A percentile compares a stretch with the other conserved stretches of the same genome.
Evolutionary conservation across 2,797 vertebrate species (phyloP).

Genomic region (Arvicola amphibius): DNA sequence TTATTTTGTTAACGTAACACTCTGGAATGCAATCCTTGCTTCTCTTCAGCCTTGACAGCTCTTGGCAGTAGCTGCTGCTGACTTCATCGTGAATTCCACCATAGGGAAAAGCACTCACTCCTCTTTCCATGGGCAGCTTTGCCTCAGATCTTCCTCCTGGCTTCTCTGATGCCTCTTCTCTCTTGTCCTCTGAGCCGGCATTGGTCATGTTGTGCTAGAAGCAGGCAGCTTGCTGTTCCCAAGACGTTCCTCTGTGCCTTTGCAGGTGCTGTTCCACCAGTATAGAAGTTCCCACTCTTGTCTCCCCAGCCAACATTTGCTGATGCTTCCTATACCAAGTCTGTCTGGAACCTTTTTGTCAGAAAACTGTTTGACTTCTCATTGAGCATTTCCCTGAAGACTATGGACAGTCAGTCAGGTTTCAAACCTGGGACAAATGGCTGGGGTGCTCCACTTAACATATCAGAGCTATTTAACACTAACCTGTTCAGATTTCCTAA

Average conservation of each 20-base stretch:
- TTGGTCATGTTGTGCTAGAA: background rate
- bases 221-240: background rate
- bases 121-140: background rate
- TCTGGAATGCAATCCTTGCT: constrained; percentile 64
- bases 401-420: background rate
- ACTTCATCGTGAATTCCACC: constrained; percentile 61
- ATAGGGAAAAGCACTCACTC: constrained; percentile 30
- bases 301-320: background rate
- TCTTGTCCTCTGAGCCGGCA: background rate
- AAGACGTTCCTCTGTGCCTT: background rate
- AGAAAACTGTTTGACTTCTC: constrained; percentile 32
- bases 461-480: background rate
- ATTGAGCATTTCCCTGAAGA: constrained; percentile 1
- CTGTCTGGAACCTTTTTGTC: background rate
- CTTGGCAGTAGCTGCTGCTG: constrained; percentile 72
- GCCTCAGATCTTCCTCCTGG: background rate
- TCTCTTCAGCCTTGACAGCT: constrained; percentile 66
- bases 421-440: background rate
- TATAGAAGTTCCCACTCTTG: background rate
- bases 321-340: background rate
- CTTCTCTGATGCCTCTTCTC: background rate
- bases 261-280: background rate
- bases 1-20: constrained; percentile 67
- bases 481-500: background rate
- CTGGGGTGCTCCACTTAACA: background rate